Evolutionary conservation across 2,797 vertebrate species (phyloP).

Genomic region (Mus caroli): DNA sequence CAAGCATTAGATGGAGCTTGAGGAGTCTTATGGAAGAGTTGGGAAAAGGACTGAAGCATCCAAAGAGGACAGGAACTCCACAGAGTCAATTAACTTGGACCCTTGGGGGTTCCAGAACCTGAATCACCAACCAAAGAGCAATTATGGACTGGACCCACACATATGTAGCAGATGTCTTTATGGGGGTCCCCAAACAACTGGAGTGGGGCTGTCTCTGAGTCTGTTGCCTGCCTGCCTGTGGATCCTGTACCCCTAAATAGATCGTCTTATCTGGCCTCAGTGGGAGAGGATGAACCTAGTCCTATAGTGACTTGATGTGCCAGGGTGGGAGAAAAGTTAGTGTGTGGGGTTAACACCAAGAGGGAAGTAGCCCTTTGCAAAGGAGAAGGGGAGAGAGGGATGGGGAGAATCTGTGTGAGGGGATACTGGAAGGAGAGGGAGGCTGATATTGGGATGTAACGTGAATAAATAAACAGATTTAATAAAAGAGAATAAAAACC

Average conservation of each 20-base stretch:
- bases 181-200: accelerated
- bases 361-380: not conserved
- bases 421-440: not conserved
- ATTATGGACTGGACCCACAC: not conserved
- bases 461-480: not conserved
- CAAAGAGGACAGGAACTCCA: not conserved
- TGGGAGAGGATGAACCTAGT: not conserved
- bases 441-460: not conserved
- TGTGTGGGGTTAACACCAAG: not conserved
- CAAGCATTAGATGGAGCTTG: not conserved
- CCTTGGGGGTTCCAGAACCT: not conserved
- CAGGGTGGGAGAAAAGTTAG: not conserved
- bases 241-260: not conserved
- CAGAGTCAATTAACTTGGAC: not conserved
- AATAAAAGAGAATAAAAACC: not conserved
- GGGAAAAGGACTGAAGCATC: not conserved
- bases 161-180: not conserved
- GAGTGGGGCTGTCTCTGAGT: not conserved
- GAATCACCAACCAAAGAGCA: not conserved
- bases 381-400: not conserved
- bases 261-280: not conserved
- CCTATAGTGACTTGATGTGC: not conserved
- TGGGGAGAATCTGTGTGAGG: not conserved
- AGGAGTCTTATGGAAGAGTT: not conserved
- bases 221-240: not conserved